Evolutionary conservation across 2,113 vertebrate species (phyloP).

Genomic region (Chaenogobius annularis): DNA sequence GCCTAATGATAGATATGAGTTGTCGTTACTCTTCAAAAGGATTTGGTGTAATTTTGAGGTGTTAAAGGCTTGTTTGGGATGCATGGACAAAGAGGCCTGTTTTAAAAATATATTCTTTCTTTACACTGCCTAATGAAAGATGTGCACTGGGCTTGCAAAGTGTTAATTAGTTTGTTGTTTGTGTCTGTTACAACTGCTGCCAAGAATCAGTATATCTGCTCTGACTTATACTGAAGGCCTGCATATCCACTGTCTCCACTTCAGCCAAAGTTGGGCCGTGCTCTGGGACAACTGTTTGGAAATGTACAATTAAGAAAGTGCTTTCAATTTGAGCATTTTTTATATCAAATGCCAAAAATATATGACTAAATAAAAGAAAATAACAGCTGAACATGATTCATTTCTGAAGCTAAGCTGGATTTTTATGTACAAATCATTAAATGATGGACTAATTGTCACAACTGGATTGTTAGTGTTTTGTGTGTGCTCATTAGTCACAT

Average conservation of each 20-base stretch:
- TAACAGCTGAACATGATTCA: background rate
- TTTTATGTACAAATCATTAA: slow-evolving; percentile 21
- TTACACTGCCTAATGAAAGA: slow-evolving; percentile 26
- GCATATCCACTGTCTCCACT: slow-evolving; percentile 40
- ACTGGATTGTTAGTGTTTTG: slow-evolving; percentile 1
- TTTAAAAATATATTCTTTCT: slow-evolving; percentile 36
- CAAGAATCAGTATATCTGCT: slow-evolving; percentile 41
- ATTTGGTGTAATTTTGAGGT: slow-evolving; percentile 32
- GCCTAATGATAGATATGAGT: slow-evolving; percentile 15
- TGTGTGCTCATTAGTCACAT: slow-evolving; percentile 6
- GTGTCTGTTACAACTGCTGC: slow-evolving; percentile 29
- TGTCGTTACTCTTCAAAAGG: slow-evolving; percentile 18
- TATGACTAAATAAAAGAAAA: background rate
- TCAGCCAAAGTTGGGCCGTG: slow-evolving; percentile 1
- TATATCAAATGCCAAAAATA: background rate
- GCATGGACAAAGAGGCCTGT: slow-evolving; percentile 6
- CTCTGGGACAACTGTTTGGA: slow-evolving; percentile 6
- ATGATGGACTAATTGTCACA: slow-evolving; percentile 28
- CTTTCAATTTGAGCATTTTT: background rate
- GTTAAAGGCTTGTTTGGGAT: slow-evolving; percentile 32
- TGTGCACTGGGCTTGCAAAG: slow-evolving; percentile 22
- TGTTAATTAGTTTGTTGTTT: slow-evolving; percentile 58
- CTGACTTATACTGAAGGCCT: slow-evolving; percentile 42
- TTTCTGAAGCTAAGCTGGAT: slow-evolving; percentile 1
- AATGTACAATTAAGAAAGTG: background rate